Conservation (phyloP, 2,797 vertebrate species). For the Tauraco hartlaubi region DNA sequence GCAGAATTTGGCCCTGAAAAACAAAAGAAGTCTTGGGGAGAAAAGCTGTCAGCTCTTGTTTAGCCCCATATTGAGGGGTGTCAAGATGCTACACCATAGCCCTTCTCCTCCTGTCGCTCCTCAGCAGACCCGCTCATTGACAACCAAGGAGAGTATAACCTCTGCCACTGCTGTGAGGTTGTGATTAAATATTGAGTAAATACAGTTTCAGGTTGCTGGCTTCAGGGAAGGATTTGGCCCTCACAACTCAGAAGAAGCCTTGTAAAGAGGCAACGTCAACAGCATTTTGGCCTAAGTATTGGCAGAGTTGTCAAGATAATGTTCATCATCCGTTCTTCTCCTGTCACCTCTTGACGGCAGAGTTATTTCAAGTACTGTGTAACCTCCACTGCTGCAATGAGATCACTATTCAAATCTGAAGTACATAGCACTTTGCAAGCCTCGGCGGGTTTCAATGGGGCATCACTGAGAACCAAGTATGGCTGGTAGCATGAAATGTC, state of each 20-base stretch:
- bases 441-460: accelerated
- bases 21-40: background rate
- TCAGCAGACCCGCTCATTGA: background rate
- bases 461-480: background rate
- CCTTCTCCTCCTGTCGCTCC: background rate
- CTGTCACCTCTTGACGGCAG: background rate
- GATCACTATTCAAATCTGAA: background rate
- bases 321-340: background rate
- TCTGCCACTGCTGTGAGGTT: background rate
- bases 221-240: background rate
- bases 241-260: background rate
- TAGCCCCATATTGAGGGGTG: background rate
- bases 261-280: background rate
- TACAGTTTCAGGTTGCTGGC: background rate
- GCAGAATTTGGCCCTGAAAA: background rate
- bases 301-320: conserved; percentile 37
- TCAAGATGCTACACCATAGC: background rate
- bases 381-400: background rate
- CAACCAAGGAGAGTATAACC: background rate
- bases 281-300: background rate
- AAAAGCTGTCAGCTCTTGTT: background rate
- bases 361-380: background rate
- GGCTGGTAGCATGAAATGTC: accelerated
- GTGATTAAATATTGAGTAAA: conserved; percentile 47
- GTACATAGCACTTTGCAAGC: background rate